Evolutionary conservation across 2,888 invertebrate genomes (phyloP), one percentile per base, ranked within the genome.

Genomic region (Pegoplata infirma): DNA sequence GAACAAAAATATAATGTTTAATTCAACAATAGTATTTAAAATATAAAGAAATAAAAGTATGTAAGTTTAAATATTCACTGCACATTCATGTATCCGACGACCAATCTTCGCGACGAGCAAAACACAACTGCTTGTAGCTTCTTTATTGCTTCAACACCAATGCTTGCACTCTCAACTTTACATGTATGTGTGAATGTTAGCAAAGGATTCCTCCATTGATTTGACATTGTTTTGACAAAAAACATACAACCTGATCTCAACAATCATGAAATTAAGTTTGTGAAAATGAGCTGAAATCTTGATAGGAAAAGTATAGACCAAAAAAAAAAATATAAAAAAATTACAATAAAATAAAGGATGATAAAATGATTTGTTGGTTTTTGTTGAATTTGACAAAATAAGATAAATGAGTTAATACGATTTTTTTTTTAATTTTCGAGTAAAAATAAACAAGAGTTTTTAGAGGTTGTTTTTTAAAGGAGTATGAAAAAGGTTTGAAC

Each of bases 331-430:
- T n/a, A 46, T 14, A 12, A n/a, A n/a, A 21, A n/a, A n/a, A n/a
- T n/a, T 25, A 44, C 28, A 47, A 56, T 14, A 28, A 46, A 63
- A 49, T 14, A 23, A 71, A 55, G 55, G 51, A 66, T 23, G 25
- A 19, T 56, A 69, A 80, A 80, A 74, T 75, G 84, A 87, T 86
- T 85, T 79, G 75, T 72, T 72, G 63, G 25, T 72, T 79, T n/a
- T 61, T 40, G 67, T 72, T 71, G 67, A 67, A 55, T 79, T 86
- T 86, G 86, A 85, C 85, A 86, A 87, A 86, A 86, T 87, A 86
- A 86, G 87, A 86, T 87, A 85, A 86, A 86, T 86, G 86, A 86
- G 82, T 83, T 82, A 63, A 40, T 68, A 17, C 16, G 80, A 78
- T 77, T 69, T 51, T 49, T 12, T 36, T 40, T 67, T 55, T 44